phyloP scores from a whole-genome alignment of 2,888 invertebrate species.

The Caprella mutica region DNA sequence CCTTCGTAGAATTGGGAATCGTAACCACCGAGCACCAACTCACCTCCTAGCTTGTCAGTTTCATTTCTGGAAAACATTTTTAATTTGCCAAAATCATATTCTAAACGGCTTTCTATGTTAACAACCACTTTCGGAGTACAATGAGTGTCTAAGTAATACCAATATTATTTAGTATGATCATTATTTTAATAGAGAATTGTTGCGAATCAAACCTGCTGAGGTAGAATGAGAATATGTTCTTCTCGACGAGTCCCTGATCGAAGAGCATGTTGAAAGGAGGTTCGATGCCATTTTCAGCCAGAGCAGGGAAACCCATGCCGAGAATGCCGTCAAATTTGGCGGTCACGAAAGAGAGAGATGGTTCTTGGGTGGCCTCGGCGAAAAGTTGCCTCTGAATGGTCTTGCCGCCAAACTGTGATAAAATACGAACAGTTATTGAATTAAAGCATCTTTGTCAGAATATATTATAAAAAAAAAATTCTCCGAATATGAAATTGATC shows the following conservation, averaged over 20 bases:
- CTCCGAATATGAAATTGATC: too few species aligned
- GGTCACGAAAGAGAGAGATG: conserved; percentile 48
- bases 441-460: too few species aligned
- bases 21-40: conserved; percentile 43
- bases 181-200: too few species aligned
- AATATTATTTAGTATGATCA: too few species aligned
- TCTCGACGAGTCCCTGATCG: conserved; percentile 42
- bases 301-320: conserved; percentile 44
- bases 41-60: conserved; percentile 20
- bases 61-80: conserved; percentile 38
- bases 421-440: too few species aligned
- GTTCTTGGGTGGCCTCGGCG: conserved; percentile 48
- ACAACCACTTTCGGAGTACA: too few species aligned
- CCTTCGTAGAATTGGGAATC: conserved; percentile 46
- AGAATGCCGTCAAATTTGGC: conserved; percentile 50
- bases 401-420: conserved; percentile 39
- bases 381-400: conserved; percentile 46
- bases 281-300: conserved; percentile 46
- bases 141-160: too few species aligned
- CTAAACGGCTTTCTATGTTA: too few species aligned
- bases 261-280: conserved; percentile 47
- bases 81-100: too few species aligned
- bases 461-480: too few species aligned
- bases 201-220: conserved; percentile 41
- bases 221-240: conserved; percentile 47